Conservation (phyloP, 2,888 invertebrate species). For the Brassicogethes aeneus region DNA sequence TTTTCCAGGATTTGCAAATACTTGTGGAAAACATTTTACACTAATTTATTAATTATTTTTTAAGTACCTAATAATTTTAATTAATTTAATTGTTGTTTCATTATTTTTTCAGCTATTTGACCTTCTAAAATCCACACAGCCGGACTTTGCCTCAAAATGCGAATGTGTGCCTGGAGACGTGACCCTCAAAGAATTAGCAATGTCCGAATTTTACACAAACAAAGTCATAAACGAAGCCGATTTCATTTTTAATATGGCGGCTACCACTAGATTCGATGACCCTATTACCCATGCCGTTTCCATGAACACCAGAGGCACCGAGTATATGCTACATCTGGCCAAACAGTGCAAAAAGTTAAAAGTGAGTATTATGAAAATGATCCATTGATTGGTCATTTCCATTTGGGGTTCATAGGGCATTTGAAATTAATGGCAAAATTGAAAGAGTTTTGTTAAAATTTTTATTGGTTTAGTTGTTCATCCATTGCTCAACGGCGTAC, state of each 20-base stretch:
- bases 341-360: constrained; percentile 29
- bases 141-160: constrained; percentile 47
- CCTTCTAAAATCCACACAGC: constrained; percentile 50
- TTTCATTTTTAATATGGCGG: constrained; percentile 62
- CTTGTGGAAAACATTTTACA: too few species aligned
- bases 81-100: too few species aligned
- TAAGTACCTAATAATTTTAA: too few species aligned
- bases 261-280: constrained; percentile 64
- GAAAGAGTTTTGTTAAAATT: constrained; percentile 38
- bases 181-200: constrained; percentile 38
- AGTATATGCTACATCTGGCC: constrained; percentile 30
- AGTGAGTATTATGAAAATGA: too few species aligned
- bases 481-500: constrained; percentile 88
- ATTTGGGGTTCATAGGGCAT: background rate
- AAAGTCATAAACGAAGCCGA: constrained; percentile 45
- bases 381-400: constrained; percentile 63
- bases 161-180: constrained; percentile 46
- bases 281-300: constrained; percentile 51
- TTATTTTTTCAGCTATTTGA: constrained; percentile 66
- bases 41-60: too few species aligned
- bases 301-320: constrained; percentile 50
- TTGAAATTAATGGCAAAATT: constrained; percentile 18
- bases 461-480: constrained; percentile 40
- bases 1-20: too few species aligned
- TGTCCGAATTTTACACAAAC: constrained; percentile 41